These are phyloP conservation scores for Drymodes brunneopygia DNA, from an alignment of 2,113 vertebrate species.

Conservation along the genomic window DNA sequence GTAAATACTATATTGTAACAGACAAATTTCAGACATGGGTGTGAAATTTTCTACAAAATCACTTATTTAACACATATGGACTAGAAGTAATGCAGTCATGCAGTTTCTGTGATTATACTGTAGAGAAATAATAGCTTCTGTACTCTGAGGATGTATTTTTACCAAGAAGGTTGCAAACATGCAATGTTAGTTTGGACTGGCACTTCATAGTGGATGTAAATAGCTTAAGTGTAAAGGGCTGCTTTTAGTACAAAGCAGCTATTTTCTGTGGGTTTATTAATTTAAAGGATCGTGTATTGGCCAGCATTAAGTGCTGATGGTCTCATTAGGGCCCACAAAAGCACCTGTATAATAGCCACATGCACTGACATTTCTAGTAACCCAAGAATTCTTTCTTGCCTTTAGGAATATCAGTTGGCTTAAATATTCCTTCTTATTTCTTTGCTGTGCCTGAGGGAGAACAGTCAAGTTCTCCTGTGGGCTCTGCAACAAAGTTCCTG, in stretches of 20 bases:
- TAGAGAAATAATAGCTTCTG: neutral
- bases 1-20: slow-evolving; percentile 6
- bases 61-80: neutral
- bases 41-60: slow-evolving; percentile 5
- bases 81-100: neutral
- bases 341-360: neutral
- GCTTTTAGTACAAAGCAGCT: neutral
- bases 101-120: slow-evolving; percentile 1
- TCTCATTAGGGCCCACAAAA: neutral
- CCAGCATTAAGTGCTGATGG: neutral
- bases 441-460: neutral
- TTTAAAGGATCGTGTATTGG: neutral
- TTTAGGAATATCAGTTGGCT: neutral
- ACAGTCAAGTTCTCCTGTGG: neutral
- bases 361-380: neutral
- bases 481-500: neutral
- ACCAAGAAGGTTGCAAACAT: neutral
- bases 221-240: neutral
- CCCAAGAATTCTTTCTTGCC: neutral
- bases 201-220: neutral
- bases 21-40: neutral
- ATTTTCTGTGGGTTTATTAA: neutral
- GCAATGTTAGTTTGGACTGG: neutral
- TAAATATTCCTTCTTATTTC: neutral
- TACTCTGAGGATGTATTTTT: neutral